phyloP scores from a whole-genome alignment of 2,113 vertebrate species.

The Ptilorrhoa leucosticta region DNA sequence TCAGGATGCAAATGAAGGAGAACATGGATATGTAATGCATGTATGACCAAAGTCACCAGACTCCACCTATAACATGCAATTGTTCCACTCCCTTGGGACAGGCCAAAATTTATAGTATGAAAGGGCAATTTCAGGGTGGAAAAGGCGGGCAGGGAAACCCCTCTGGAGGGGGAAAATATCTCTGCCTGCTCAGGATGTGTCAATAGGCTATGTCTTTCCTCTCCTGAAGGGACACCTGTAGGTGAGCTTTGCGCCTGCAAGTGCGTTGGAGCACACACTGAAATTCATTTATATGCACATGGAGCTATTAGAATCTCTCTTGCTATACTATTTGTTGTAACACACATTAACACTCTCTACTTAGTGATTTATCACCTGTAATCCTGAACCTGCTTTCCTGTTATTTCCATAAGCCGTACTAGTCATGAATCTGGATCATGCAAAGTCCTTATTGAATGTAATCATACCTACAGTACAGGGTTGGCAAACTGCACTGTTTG shows the following conservation, averaged over 20 bases:
- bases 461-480: background rate
- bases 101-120: background rate
- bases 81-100: too few relatives aligned
- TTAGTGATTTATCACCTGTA: background rate
- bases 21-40: background rate
- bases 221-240: background rate
- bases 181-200: too few relatives aligned
- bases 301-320: background rate
- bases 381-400: background rate
- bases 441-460: background rate
- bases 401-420: rapidly evolving
- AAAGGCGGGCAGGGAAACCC: background rate
- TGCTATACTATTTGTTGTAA: background rate
- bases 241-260: background rate
- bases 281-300: background rate
- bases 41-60: background rate
- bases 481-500: background rate
- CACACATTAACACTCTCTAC: background rate
- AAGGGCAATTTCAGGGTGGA: background rate
- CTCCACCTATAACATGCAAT: background rate
- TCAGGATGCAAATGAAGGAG: background rate
- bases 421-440: background rate
- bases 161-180: background rate
- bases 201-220: background rate
- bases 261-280: rapidly evolving